Conservation (phyloP, 1,140 invertebrate species). For the Adoxophyes honmai region DNA sequence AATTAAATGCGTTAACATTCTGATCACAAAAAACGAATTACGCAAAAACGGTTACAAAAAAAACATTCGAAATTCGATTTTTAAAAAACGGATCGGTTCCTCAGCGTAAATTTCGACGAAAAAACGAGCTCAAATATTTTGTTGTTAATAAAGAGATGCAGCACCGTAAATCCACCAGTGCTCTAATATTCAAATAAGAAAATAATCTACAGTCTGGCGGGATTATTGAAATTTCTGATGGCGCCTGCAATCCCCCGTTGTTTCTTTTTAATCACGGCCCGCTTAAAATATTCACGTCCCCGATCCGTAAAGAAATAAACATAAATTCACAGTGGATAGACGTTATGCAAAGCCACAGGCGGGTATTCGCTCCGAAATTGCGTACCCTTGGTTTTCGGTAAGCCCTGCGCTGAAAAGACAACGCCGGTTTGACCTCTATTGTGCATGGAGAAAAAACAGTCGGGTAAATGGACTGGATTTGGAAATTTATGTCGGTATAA, state of each 20-base stretch:
- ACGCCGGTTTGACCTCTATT: constrained; percentile 18
- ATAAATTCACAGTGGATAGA: constrained; percentile 4
- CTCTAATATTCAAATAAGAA: constrained; percentile 3
- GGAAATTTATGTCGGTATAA: constrained; percentile 30
- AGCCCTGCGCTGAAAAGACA: constrained; percentile 21
- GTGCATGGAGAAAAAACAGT: constrained; percentile 18
- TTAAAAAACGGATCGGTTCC: too few relatives aligned
- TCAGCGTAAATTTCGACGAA: too few relatives aligned
- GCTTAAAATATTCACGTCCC: constrained; percentile 10
- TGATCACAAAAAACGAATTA: too few relatives aligned
- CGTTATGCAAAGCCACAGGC: constrained; percentile 10
- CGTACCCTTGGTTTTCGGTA: constrained; percentile 15
- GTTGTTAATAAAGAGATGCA: too few relatives aligned
- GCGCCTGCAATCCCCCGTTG: constrained; percentile 5
- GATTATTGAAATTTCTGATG: constrained; percentile 12
- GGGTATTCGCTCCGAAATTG: neutral
- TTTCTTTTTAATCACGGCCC: constrained; percentile 12
- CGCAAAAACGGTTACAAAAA: too few relatives aligned
- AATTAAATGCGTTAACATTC: too few relatives aligned
- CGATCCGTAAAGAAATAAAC: constrained; percentile 9
- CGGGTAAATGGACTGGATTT: constrained; percentile 24
- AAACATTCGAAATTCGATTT: too few relatives aligned
- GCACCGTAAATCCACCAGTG: too few relatives aligned
- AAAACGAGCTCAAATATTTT: too few relatives aligned
- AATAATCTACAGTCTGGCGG: neutral